Conservation (phyloP, 2,113 vertebrate genomes). For the Cyphomyrus plagiostoma region DNA sequence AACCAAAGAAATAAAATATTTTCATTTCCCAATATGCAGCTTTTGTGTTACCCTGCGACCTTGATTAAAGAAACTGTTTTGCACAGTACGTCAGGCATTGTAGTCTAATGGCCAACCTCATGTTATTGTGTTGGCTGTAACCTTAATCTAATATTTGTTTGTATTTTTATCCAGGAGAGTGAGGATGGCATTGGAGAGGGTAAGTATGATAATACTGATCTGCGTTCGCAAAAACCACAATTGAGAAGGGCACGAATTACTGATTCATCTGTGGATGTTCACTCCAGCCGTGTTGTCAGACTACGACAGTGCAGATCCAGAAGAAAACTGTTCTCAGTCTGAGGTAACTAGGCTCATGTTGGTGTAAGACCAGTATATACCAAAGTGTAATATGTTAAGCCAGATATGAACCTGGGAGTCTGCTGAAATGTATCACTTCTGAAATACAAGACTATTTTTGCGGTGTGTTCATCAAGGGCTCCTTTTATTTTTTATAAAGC, state of each 20-base stretch:
- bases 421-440: background rate
- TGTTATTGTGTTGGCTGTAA: background rate
- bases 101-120: background rate
- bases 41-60: background rate
- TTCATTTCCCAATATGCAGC: background rate
- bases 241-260: no score
- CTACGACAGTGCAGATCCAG: slow-evolving; percentile 85
- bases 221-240: background rate
- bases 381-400: background rate
- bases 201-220: slow-evolving; percentile 51
- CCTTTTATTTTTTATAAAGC: no score
- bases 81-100: background rate
- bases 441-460: background rate
- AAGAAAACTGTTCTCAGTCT: slow-evolving; percentile 73
- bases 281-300: slow-evolving; percentile 83
- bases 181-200: slow-evolving; percentile 94
- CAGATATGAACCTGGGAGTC: background rate
- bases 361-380: background rate
- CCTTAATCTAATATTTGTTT: background rate
- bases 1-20: background rate
- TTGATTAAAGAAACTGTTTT: background rate
- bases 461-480: background rate
- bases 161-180: slow-evolving; percentile 69
- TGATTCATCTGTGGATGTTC: slow-evolving; percentile 9
- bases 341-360: slow-evolving; percentile 62